Percentiles rank a stretch among this genome's conserved stretches.
phyloP scores from a whole-genome alignment of 2,888 invertebrate genomes.

The Drosophila anomalata region DNA sequence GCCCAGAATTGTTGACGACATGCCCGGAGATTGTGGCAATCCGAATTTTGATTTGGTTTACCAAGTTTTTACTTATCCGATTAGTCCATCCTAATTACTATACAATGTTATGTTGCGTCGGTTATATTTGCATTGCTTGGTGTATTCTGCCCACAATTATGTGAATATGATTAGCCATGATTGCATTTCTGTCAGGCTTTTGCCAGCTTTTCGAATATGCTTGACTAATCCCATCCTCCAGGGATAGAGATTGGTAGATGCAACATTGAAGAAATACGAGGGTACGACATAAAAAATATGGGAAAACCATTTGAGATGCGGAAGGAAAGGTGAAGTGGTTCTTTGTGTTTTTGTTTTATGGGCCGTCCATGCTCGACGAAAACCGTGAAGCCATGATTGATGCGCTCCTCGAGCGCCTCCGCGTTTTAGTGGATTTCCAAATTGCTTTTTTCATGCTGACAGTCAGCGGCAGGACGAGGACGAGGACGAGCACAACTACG shows the following conservation, averaged over 20 bases:
- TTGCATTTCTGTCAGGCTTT: conserved; percentile 17
- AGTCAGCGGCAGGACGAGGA: conserved; percentile 52
- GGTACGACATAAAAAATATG: conserved; percentile 49
- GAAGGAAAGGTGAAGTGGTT: conserved; percentile 58
- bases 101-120: not conserved
- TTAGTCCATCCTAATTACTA: conserved; percentile 36
- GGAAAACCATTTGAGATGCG: conserved; percentile 74
- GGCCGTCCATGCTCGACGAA: conserved; percentile 55
- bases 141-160: conserved; percentile 15
- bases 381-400: conserved; percentile 64
- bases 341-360: conserved; percentile 69
- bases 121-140: conserved; percentile 9
- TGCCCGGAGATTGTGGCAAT: conserved; percentile 38
- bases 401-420: conserved; percentile 52
- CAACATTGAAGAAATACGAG: not conserved
- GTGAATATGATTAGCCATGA: conserved; percentile 33
- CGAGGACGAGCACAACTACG: not conserved
- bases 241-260: not conserved
- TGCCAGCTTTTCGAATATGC: not conserved
- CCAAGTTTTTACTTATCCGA: conserved; percentile 30
- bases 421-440: conserved; percentile 72
- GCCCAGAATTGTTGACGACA: conserved; percentile 39
- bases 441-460: conserved; percentile 77
- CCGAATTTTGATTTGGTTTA: conserved; percentile 52
- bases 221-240: conserved; percentile 15